These are phyloP conservation scores for Pemphredon lugubris DNA, from an alignment of 2,888 invertebrate genomes.

Conservation along the genomic window DNA sequence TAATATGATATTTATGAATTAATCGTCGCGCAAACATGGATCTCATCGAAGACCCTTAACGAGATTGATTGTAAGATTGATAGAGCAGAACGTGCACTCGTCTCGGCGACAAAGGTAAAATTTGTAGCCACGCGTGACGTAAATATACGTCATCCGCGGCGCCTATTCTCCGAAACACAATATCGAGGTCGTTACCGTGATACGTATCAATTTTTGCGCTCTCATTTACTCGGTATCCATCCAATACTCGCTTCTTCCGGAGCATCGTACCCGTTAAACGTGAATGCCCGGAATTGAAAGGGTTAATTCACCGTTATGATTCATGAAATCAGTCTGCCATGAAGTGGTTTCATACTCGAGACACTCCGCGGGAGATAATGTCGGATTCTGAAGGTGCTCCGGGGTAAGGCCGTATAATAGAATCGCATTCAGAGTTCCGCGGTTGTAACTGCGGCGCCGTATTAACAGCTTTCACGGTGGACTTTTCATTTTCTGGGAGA, in stretches of 20 bases:
- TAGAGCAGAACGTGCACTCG: no score
- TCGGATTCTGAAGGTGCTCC: conserved; percentile 36
- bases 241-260: conserved; percentile 9
- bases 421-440: conserved; percentile 27
- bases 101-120: no score
- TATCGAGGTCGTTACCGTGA: conserved; percentile 5
- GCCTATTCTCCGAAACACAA: neutral
- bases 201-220: conserved; percentile 20
- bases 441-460: conserved; percentile 13
- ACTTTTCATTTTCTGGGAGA: conserved; percentile 23
- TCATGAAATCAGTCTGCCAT: conserved; percentile 43
- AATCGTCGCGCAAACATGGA: no score
- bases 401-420: conserved; percentile 39
- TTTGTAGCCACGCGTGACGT: no score
- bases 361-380: conserved; percentile 37
- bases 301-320: conserved; percentile 51
- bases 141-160: no score
- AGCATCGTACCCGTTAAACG: conserved; percentile 30
- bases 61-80: no score
- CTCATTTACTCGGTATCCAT: conserved; percentile 22
- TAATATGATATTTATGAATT: no score
- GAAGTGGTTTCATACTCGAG: conserved; percentile 38
- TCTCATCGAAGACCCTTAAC: no score
- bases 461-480: conserved; percentile 37
- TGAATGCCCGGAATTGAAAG: conserved; percentile 35